Evolutionary conservation across 2,888 invertebrate species (phyloP), one percentile per base, ranked within the genome.

Genomic region (Eilema depressum): DNA sequence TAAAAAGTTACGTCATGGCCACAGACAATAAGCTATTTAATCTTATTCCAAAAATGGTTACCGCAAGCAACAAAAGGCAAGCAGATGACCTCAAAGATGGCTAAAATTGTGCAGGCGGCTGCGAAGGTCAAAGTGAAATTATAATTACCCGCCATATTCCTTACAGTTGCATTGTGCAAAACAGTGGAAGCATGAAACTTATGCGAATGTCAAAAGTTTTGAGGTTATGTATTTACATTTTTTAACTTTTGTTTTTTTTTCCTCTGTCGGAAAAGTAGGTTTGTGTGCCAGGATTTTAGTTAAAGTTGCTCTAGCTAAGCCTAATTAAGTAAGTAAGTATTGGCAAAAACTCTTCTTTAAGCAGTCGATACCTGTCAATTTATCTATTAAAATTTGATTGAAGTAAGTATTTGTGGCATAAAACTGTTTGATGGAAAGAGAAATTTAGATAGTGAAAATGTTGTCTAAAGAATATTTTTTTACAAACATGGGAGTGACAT

Each of bases 11-110:
- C 63, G 60, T 68, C 60, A 68, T 53, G 37, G 37, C 63, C 70
- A 67, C 67, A 71, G 66, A 79, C 75, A 82, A 79, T 74, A 63
- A 17, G 60, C 71, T 66, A 68, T 59, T 75, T 75, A 75, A 74
- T 78, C 67, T 28, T 47, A 20, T 65, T 11, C 76, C 80, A 76
- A 71, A 76, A 70, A 78, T 65, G 76, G 80, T 28, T 57, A 28
- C 26, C 17, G 61, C 53, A 68, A 56, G 67, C 25, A 63, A 66
- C 23, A 70, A 76, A 74, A 61, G 63, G 61, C 68, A 68, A 73
- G 56, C 41, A 57, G 74, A 73, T 71, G 68, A 63, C 82, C 75
- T 75, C 68, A 74, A 56, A 30, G 53, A 63, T 67, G 53, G 26
- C 76, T 66, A 62, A 71, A 75, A 47, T 74, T 62, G 72, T 68